phyloP scores from a whole-genome alignment of 2,113 vertebrate genomes.

The Pseudorhombus dupliciocellatus region DNA sequence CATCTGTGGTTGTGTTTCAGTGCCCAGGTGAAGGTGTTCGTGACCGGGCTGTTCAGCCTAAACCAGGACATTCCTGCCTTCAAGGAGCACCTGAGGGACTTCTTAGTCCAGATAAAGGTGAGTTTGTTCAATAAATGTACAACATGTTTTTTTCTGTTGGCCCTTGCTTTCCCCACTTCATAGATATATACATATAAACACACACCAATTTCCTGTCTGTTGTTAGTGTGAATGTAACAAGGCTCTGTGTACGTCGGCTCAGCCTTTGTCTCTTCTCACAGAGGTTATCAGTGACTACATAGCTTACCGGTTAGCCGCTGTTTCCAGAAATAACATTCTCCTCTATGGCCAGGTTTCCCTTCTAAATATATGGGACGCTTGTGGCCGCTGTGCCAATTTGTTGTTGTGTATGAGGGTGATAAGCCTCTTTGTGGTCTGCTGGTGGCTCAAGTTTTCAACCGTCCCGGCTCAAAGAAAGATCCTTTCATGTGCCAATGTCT shows the following conservation, averaged over 20 bases:
- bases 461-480: neutral
- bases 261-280: slow-evolving; percentile 24
- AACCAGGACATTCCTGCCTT: slow-evolving; percentile 99
- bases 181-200: too few relatives aligned
- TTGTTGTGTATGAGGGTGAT: neutral
- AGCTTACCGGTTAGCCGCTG: slow-evolving; percentile 43
- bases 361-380: slow-evolving; percentile 11
- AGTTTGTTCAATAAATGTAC: neutral
- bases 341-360: slow-evolving; percentile 26
- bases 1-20: slow-evolving; percentile 70
- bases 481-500: too few relatives aligned
- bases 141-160: neutral
- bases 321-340: slow-evolving; percentile 65
- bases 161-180: too few relatives aligned
- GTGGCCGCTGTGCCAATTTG: neutral
- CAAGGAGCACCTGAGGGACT: slow-evolving; percentile 98
- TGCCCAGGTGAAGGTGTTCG: slow-evolving; percentile 99
- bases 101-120: slow-evolving; percentile 99
- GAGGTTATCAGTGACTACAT: slow-evolving; percentile 54
- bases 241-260: neutral
- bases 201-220: neutral
- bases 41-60: slow-evolving; percentile 98
- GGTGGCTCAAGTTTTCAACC: neutral
- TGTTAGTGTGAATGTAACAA: neutral
- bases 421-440: neutral